phyloP scores from a whole-genome alignment of 2,797 vertebrate species.

The Hirundo rustica region DNA sequence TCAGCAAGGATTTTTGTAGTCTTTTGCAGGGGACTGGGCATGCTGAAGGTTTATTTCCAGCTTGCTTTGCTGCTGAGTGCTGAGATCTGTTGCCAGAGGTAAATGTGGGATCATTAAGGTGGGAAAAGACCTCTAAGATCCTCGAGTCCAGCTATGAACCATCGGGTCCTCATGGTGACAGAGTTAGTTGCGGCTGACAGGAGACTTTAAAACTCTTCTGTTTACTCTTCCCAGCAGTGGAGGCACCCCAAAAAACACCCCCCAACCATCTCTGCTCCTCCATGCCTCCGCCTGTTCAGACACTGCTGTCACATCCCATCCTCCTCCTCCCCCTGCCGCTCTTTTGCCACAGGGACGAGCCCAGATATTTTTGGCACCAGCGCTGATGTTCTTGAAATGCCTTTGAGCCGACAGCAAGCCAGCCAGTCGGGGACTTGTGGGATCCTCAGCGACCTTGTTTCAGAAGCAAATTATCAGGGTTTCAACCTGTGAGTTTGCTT shows the following conservation, averaged over 20 bases:
- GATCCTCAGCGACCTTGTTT: conserved; percentile 37
- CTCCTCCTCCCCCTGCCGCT: neutral
- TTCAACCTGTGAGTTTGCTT: conserved; percentile 39
- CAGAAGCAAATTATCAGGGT: neutral
- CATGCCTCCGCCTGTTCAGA: neutral
- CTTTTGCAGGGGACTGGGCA: neutral
- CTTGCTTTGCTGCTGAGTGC: neutral
- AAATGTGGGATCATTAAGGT: neutral
- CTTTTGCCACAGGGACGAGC: conserved; percentile 10
- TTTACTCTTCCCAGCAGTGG: neutral
- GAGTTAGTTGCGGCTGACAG: neutral
- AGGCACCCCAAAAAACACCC: neutral
- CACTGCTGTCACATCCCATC: neutral
- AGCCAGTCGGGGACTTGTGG: neutral
- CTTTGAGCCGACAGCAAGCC: conserved; percentile 31
- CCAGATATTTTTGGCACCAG: conserved; percentile 34
- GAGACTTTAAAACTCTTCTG: neutral
- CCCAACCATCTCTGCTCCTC: neutral
- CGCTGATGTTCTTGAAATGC: conserved; percentile 19
- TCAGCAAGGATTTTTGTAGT: neutral
- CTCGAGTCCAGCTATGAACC: neutral
- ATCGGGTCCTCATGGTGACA: neutral
- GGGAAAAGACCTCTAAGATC: neutral
- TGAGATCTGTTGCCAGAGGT: neutral
- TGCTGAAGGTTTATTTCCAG: neutral